A percentile compares a stretch with the other conserved stretches of the same genome.
Conservation (phyloP, 2,888 invertebrate species). For the Drosophila tanythrix region DNA sequence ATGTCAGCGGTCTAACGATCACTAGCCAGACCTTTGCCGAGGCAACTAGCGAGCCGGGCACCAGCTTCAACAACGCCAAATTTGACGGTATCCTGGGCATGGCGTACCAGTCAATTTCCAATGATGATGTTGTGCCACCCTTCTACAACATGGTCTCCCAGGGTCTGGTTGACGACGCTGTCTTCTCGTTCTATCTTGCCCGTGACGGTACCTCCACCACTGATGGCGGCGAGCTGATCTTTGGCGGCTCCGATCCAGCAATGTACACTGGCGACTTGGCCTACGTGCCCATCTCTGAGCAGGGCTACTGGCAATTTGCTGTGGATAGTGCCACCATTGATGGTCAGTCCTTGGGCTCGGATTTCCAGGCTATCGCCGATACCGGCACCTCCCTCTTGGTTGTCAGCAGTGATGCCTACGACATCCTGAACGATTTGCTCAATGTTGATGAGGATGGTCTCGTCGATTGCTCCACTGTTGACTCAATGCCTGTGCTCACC, state of each 20-base stretch:
- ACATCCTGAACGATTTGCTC: slow-evolving; percentile 31
- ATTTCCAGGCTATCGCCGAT: slow-evolving; percentile 92
- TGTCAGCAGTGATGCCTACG: slow-evolving; percentile 82
- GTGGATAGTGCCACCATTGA: slow-evolving; percentile 89
- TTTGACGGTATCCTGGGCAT: slow-evolving; percentile 98
- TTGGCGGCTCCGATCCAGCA: slow-evolving; percentile 96
- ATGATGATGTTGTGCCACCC: slow-evolving; percentile 94
- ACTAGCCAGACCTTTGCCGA: slow-evolving; percentile 96
- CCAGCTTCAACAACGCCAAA: slow-evolving; percentile 97
- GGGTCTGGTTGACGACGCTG: slow-evolving; percentile 87
- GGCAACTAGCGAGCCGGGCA: slow-evolving; percentile 95
- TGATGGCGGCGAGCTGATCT: slow-evolving; percentile 90
- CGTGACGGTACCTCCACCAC: slow-evolving; percentile 85
- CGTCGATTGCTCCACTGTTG: slow-evolving; percentile 91
- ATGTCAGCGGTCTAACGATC: slow-evolving; percentile 88
- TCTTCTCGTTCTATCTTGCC: slow-evolving; percentile 97
- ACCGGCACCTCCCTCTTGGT: slow-evolving; percentile 98
- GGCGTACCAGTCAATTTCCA: slow-evolving; percentile 93
- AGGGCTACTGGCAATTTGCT: slow-evolving; percentile 98
- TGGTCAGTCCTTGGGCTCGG: slow-evolving; percentile 85
- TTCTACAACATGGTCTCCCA: slow-evolving; percentile 96
- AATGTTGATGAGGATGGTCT: slow-evolving; percentile 72
- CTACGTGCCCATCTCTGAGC: slow-evolving; percentile 91
- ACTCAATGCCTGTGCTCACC: slow-evolving; percentile 90
- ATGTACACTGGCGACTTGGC: slow-evolving; percentile 88